Evolutionary conservation across 2,113 vertebrate species (phyloP).

Genomic region (Meriones unguiculatus): DNA sequence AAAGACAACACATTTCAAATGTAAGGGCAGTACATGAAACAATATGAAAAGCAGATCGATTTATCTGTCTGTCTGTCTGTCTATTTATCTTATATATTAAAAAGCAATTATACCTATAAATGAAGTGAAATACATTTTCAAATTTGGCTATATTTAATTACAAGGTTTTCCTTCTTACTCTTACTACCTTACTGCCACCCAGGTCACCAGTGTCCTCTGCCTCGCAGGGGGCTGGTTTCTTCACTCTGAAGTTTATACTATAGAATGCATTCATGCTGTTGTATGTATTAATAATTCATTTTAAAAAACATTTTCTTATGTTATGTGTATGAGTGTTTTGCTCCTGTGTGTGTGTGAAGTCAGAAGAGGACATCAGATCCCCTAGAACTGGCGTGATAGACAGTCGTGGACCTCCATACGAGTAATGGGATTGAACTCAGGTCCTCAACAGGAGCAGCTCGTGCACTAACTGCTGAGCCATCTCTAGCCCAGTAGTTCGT

Average conservation of each 20-base stretch:
- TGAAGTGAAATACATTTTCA: not conserved
- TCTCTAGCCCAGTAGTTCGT: not conserved
- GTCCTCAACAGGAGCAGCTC: not conserved
- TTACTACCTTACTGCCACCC: not conserved
- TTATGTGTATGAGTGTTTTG: not conserved
- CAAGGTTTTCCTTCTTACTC: not conserved
- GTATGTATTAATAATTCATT: not conserved
- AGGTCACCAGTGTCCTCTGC: not conserved
- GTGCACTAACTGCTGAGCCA: not conserved
- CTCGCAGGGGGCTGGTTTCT: not conserved
- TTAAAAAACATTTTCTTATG: not conserved
- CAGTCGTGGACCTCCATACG: not conserved
- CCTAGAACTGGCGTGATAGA: not conserved
- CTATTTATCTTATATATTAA: not conserved
- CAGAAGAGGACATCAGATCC: not conserved
- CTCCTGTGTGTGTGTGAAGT: no score
- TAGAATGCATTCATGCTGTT: not conserved
- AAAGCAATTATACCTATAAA: not conserved
- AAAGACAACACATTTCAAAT: constrained; percentile 38
- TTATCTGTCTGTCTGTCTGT: not conserved
- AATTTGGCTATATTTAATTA: constrained; percentile 6
- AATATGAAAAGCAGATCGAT: not conserved
- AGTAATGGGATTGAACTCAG: not conserved
- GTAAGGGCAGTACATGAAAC: not conserved
- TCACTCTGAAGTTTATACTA: not conserved